phyloP scores from a whole-genome alignment of 92 coral and sea anemone species.

The Palythoa grandiflora region DNA sequence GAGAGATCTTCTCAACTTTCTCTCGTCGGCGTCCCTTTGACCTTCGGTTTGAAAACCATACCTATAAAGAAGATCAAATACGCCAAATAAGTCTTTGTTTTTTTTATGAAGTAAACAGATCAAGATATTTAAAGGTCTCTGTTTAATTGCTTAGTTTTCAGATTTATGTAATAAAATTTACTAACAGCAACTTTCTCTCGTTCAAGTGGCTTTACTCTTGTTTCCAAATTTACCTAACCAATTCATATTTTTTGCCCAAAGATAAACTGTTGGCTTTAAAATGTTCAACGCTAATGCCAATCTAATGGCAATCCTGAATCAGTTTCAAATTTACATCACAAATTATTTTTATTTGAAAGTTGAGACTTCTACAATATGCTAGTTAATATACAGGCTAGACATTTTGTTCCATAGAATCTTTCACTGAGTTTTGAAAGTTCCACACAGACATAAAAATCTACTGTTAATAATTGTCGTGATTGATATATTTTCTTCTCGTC shows the following conservation, averaged over 20 bases:
- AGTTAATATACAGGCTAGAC: no score
- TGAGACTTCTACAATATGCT: background rate
- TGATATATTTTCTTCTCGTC: no score
- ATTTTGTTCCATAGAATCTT: no score
- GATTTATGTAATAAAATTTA: background rate
- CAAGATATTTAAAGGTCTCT: background rate
- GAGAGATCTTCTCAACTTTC: constrained; percentile 32
- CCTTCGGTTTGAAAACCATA: constrained; percentile 90
- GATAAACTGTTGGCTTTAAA: background rate
- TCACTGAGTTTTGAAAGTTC: no score
- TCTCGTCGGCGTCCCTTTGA: constrained; percentile 78
- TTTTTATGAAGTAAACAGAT: background rate
- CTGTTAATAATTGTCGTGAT: no score
- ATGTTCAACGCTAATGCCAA: no score
- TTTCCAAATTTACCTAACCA: no score
- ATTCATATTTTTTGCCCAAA: background rate
- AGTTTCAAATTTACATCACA: background rate
- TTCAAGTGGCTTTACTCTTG: no score
- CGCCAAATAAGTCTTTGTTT: background rate
- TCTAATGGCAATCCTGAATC: no score
- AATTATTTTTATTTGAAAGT: background rate
- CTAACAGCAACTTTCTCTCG: no score
- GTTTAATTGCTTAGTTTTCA: no score
- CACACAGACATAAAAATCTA: no score
- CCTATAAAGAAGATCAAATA: constrained; percentile 45